These are phyloP conservation scores for Ecdyonurus torrentis DNA, from an alignment of 2,888 invertebrate genomes.

Conservation along the genomic window DNA sequence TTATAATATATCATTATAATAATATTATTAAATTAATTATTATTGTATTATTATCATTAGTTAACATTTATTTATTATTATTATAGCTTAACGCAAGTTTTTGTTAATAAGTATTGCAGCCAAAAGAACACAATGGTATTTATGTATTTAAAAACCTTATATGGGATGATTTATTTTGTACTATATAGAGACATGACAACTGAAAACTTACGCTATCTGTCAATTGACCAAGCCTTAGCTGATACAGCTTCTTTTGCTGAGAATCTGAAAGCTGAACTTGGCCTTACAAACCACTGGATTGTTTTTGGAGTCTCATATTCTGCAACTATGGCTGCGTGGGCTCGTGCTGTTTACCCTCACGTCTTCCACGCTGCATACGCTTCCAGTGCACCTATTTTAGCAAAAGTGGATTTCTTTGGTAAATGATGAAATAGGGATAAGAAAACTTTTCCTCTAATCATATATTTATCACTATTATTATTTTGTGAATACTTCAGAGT, in stretches of 20 bases:
- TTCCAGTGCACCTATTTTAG: conserved; percentile 29
- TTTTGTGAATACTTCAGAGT: no score
- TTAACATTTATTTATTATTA: no score
- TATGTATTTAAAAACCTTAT: no score
- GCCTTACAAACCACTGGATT: conserved; percentile 24
- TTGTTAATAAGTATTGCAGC: no score
- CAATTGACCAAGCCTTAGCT: conserved; percentile 30
- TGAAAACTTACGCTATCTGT: conserved; percentile 25
- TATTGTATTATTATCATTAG: no score
- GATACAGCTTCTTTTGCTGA: conserved; percentile 29
- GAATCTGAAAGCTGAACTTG: conserved; percentile 18
- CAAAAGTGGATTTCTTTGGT: conserved; percentile 27
- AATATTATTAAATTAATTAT: no score
- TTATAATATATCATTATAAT: no score
- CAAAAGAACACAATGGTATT: no score
- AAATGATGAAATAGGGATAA: conserved; percentile 8
- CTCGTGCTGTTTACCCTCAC: conserved; percentile 30
- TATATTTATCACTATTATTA: no score
- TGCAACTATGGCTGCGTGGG: conserved; percentile 31
- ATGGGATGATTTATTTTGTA: no score
- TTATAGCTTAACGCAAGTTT: no score
- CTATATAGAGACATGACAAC: conserved; percentile 26
- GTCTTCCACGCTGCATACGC: conserved; percentile 28
- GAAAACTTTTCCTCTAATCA: no score
- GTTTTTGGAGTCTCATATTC: conserved; percentile 33